A percentile compares a stretch with the other conserved stretches of the same genome.
These are phyloP conservation scores for Alaudala cheleensis DNA, from an alignment of 2,113 vertebrate genomes.

Conservation along the genomic window DNA sequence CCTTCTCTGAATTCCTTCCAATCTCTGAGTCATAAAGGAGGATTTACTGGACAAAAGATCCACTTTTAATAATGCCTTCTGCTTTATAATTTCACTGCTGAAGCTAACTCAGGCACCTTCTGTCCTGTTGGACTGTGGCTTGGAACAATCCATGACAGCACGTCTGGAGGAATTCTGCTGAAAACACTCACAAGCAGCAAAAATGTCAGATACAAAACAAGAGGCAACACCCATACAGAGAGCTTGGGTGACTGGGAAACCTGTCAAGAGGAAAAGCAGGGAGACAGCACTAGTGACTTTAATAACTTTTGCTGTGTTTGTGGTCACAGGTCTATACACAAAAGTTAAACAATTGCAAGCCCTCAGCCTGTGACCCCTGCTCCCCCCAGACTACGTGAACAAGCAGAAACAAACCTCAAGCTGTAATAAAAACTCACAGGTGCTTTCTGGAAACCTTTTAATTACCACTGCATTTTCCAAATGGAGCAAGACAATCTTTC, in stretches of 20 bases:
- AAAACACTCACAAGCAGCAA: not conserved
- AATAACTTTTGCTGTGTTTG: not conserved
- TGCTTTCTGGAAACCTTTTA: constrained; percentile 1
- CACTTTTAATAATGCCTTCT: constrained; percentile 41
- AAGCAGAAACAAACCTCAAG: not conserved
- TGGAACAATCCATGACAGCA: not conserved
- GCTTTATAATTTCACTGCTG: constrained; percentile 13
- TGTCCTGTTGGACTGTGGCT: constrained; percentile 26
- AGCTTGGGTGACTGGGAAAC: not conserved
- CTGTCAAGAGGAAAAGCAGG: not conserved
- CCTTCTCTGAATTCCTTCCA: constrained; percentile 21
- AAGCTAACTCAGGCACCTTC: constrained; percentile 28
- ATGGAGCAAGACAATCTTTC: not conserved
- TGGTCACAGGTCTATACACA: not conserved
- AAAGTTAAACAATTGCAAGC: not conserved
- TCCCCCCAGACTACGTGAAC: not conserved
- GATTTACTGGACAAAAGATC: constrained; percentile 1
- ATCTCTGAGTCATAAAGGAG: constrained; percentile 17
- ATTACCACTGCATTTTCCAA: constrained; percentile 22
- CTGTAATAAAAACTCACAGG: not conserved
- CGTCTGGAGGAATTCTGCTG: not conserved
- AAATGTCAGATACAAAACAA: not conserved
- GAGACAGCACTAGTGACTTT: not conserved
- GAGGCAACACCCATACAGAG: not conserved
- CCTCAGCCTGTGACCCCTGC: not conserved